Evolutionary conservation across 30 jellyfish, hydroid and myxozoan species (phyloP).

Genomic region (Cassiopea xamachana): DNA sequence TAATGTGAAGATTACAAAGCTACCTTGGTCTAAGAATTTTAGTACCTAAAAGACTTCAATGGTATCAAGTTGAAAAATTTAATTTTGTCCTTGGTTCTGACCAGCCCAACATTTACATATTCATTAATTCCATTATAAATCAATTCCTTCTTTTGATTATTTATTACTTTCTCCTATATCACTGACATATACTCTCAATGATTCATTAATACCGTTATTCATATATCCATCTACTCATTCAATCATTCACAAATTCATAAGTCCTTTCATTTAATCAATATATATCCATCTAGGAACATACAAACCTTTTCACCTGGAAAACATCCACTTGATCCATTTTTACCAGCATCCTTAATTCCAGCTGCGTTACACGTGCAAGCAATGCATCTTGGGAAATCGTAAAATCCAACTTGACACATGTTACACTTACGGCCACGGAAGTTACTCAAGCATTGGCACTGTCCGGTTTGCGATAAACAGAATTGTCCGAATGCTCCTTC

Average conservation of each 20-base stretch:
- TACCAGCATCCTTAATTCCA: slow-evolving; percentile 31
- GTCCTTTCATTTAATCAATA: not conserved
- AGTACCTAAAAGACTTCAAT: no score
- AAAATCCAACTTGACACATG: slow-evolving; percentile 79
- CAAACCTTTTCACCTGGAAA: slow-evolving; percentile 62
- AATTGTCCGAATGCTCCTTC: slow-evolving; percentile 70
- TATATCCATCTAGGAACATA: not conserved
- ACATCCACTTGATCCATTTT: slow-evolving; percentile 68
- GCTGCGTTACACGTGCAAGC: slow-evolving; percentile 84
- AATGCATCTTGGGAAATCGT: slow-evolving; percentile 69
- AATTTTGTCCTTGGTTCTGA: no score
- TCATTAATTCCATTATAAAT: not conserved
- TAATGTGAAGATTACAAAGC: no score
- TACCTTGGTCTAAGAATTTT: no score
- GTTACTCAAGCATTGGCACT: slow-evolving; percentile 75
- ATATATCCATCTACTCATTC: not conserved
- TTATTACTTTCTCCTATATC: not conserved
- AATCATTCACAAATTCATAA: not conserved
- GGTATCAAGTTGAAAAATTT: no score
- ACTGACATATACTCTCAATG: not conserved
- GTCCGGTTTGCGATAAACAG: slow-evolving; percentile 82
- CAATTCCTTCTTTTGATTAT: not conserved
- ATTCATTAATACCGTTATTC: not conserved
- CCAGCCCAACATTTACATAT: not conserved
- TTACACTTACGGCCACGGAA: slow-evolving; percentile 81